These are phyloP conservation scores for Drosophila neoperkinsi DNA, from an alignment of 2,888 invertebrate species.

Conservation along the genomic window DNA sequence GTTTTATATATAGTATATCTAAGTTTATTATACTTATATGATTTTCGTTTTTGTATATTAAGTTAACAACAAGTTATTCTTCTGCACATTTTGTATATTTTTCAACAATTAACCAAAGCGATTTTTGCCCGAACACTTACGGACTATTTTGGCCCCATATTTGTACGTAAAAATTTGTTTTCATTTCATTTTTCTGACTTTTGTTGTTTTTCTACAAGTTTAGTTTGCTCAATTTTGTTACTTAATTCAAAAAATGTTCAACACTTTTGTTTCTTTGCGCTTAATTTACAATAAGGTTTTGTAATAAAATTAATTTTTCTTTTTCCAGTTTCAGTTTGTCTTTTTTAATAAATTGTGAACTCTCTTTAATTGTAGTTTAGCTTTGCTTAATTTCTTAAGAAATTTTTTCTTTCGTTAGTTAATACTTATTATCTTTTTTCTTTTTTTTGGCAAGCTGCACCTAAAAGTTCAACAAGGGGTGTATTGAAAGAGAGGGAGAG, in stretches of 20 bases:
- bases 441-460: slow-evolving; percentile 65
- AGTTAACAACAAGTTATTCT: slow-evolving; percentile 55
- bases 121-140: slow-evolving; percentile 86
- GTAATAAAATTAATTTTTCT: slow-evolving; percentile 65
- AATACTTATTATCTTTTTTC: slow-evolving; percentile 24
- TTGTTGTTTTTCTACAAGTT: slow-evolving; percentile 81
- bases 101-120: slow-evolving; percentile 78
- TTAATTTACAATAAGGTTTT: slow-evolving; percentile 83
- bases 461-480: slow-evolving; percentile 63
- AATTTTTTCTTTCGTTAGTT: slow-evolving; percentile 23
- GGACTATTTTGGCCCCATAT: slow-evolving; percentile 85
- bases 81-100: slow-evolving; percentile 67
- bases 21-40: slow-evolving; percentile 17
- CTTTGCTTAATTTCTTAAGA: slow-evolving; percentile 25
- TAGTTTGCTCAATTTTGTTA: slow-evolving; percentile 11
- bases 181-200: slow-evolving; percentile 49
- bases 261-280: slow-evolving; percentile 53
- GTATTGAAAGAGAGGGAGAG: slow-evolving; percentile 16
- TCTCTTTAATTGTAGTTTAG: slow-evolving; percentile 21
- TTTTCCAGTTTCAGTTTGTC: slow-evolving; percentile 25
- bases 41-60: slow-evolving; percentile 26
- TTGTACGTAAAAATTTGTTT: slow-evolving; percentile 30
- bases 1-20: slow-evolving; percentile 31
- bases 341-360: slow-evolving; percentile 24
- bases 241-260: slow-evolving; percentile 54